Evolutionary conservation across 1,140 invertebrate species (phyloP), one percentile per base, ranked within the genome.

Genomic region (Cepaea nemoralis): DNA sequence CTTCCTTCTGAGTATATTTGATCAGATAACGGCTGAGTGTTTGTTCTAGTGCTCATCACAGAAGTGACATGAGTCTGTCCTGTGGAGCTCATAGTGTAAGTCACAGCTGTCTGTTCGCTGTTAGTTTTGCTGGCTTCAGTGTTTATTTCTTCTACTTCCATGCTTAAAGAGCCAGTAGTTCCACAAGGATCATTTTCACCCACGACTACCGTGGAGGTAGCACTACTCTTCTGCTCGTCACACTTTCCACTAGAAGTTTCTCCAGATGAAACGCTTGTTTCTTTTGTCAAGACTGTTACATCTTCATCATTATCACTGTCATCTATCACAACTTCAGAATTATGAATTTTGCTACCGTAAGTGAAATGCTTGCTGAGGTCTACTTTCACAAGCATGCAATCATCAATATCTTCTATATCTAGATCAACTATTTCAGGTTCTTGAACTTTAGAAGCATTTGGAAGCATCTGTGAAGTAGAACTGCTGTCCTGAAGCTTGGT

Each of bases 351-450:
- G 19, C 22, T 40, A n/a, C 48, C 75, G 40, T 24, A 63, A 19
- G 75, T 33, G 39, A 37, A 42, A 14, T 31, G 16, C 33, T 35
- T 55, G 39, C 55, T 77, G 10, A 77, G 39, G 55, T 77, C 75
- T 39, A 77, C 39, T 45, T 59, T 63, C 22, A 77, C 75, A n/a
- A 77, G 35, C 35, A 59, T 37, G 35, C 75, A 77, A 37, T 77
- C 75, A 59, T 77, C 75, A 31, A 37, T 37, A n/a, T 55, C 75
- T 77, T 77, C 75, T 10, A 27, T 45, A 27, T 77, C 75, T 63
- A 77, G 45, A 45, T 77, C 75, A 33, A 77, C 50, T 16, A 31
- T 22, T 50, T 48, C 73, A 6, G 73, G 27, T 12, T 14, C 22
- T 5, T 24, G 14, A 59, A n/a, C 55, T n/a, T n/a, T n/a, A n/a